Evolutionary conservation across 2,113 vertebrate species (phyloP).

Genomic region (Probosciger aterrimus): DNA sequence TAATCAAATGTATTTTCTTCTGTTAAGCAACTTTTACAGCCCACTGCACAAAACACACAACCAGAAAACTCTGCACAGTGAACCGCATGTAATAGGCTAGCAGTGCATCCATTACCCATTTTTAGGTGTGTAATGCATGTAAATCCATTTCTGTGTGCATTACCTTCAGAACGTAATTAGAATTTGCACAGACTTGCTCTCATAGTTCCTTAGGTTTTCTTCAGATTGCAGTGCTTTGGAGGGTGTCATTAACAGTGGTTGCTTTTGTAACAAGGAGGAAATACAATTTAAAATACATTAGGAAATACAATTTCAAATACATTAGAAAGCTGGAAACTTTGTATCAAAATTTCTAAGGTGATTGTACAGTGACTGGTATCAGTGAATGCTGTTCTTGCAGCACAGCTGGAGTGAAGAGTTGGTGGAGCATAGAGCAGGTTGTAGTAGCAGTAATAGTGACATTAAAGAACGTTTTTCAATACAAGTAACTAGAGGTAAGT

Average conservation of each 20-base stretch:
- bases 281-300: background rate
- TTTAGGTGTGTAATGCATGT: background rate
- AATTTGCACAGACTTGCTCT: background rate
- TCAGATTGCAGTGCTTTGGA: background rate
- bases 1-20: slow-evolving; percentile 55
- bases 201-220: background rate
- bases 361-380: background rate
- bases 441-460: background rate
- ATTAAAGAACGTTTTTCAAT: background rate
- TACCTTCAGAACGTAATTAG: slow-evolving; percentile 2
- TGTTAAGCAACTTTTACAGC: slow-evolving; percentile 39
- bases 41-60: slow-evolving; percentile 5
- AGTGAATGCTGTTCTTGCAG: accelerated
- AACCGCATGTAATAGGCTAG: slow-evolving; percentile 2
- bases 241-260: background rate
- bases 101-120: background rate
- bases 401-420: background rate
- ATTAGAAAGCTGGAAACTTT: background rate
- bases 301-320: background rate
- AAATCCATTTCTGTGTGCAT: slow-evolving; percentile 4
- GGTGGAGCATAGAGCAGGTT: background rate
- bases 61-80: background rate
- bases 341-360: background rate
- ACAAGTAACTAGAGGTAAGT: too few species aligned
- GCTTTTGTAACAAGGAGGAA: background rate